These are phyloP conservation scores for Diploscapter pachys DNA, from an alignment of 1,140 invertebrate genomes.

Conservation along the genomic window DNA sequence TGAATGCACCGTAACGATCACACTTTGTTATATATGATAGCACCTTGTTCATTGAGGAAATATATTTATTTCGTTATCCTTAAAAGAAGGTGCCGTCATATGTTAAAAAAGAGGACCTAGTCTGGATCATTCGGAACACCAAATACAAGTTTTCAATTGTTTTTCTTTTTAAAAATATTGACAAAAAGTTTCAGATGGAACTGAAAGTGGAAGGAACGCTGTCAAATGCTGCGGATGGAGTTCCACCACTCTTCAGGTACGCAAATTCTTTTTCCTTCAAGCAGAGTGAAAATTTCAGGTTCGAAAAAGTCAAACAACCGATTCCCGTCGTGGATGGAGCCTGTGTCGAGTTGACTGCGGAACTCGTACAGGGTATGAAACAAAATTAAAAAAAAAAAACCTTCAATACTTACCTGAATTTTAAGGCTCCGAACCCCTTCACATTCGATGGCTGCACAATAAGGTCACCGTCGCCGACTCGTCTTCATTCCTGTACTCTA, in stretches of 20 bases:
- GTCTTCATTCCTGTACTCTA: slow-evolving; percentile 37
- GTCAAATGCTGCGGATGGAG: slow-evolving; percentile 29
- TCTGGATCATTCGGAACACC: too few relatives aligned
- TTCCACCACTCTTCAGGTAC: slow-evolving; percentile 35
- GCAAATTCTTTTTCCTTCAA: background rate
- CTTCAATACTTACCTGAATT: background rate
- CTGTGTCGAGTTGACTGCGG: slow-evolving; percentile 39
- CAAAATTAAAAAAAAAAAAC: background rate
- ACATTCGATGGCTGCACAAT: slow-evolving; percentile 46
- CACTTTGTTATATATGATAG: too few relatives aligned
- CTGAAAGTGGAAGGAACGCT: slow-evolving; percentile 39
- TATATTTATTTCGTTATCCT: too few relatives aligned
- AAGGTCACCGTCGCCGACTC: slow-evolving; percentile 44
- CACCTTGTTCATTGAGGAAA: too few relatives aligned
- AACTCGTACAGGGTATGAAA: slow-evolving; percentile 42
- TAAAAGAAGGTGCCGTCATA: too few relatives aligned
- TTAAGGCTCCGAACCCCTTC: slow-evolving; percentile 48
- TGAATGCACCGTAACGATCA: too few relatives aligned
- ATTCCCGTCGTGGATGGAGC: slow-evolving; percentile 29
- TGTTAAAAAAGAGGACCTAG: too few relatives aligned
- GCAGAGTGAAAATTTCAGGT: slow-evolving; percentile 9
- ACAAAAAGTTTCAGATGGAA: slow-evolving; percentile 40
- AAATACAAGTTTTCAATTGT: too few relatives aligned
- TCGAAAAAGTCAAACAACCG: slow-evolving; percentile 28
- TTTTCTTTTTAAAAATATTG: too few relatives aligned